These are phyloP conservation scores for Galerucella nymphaeae DNA, from an alignment of 2,888 invertebrate genomes.

Conservation along the genomic window DNA sequence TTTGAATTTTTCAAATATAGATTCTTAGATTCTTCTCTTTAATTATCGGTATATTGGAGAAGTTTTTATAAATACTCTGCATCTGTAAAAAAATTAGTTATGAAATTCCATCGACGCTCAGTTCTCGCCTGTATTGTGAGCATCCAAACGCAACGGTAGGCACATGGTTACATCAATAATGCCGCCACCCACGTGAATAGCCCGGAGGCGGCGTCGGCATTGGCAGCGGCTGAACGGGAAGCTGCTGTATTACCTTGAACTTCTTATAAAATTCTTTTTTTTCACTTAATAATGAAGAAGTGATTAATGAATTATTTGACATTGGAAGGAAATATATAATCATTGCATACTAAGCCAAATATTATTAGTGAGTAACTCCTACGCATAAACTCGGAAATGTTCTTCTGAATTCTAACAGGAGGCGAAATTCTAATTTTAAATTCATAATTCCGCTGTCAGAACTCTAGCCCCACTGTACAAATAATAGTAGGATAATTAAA, in stretches of 20 bases:
- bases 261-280: not conserved
- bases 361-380: too few species aligned
- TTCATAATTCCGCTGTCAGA: too few species aligned
- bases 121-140: conserved; percentile 7
- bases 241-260: conserved; percentile 6
- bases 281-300: not conserved
- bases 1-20: too few species aligned
- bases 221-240: conserved; percentile 7
- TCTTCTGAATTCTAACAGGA: too few species aligned
- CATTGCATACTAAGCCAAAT: too few species aligned
- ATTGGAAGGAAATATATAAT: not conserved
- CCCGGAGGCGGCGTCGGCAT: conserved; percentile 6
- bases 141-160: conserved; percentile 11
- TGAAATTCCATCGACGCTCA: conserved; percentile 6
- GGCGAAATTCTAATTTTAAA: too few species aligned
- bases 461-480: too few species aligned
- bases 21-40: too few species aligned
- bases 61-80: not conserved
- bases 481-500: too few species aligned
- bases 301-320: not conserved
- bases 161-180: conserved; percentile 18
- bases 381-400: too few species aligned
- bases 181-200: conserved; percentile 14
- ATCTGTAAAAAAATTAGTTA: not conserved
- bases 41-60: not conserved